phyloP scores from a whole-genome alignment of 1,140 invertebrate species.

The Episyrphus balteatus region DNA sequence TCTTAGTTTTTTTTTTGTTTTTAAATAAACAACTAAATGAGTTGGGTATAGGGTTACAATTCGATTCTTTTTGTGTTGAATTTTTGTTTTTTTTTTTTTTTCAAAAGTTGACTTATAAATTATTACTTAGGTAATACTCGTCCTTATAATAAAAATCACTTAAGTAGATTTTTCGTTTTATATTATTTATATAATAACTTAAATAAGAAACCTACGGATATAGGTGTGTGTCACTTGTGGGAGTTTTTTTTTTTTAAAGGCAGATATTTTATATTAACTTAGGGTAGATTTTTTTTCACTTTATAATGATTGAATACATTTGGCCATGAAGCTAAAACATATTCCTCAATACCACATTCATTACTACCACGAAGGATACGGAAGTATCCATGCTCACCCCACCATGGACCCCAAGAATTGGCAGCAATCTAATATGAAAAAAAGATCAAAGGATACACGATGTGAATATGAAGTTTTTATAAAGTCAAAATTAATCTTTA shows the following conservation, averaged over 20 bases:
- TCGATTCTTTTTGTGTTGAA: too few relatives aligned
- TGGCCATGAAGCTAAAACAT: constrained; percentile 65
- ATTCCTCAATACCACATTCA: constrained; percentile 78
- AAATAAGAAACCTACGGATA: not conserved
- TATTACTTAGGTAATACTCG: too few relatives aligned
- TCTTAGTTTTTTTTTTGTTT: too few relatives aligned
- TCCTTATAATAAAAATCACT: too few relatives aligned
- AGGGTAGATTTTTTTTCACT: constrained; percentile 6
- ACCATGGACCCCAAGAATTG: constrained; percentile 80
- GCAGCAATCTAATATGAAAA: constrained; percentile 59
- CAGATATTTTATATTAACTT: too few relatives aligned
- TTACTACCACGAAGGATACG: constrained; percentile 65
- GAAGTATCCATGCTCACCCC: constrained; percentile 85
- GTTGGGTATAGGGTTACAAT: too few relatives aligned
- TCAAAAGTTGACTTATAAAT: too few relatives aligned
- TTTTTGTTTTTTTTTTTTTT: too few relatives aligned
- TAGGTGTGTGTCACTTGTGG: not conserved
- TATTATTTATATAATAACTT: too few relatives aligned
- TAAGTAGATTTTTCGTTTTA: too few relatives aligned
- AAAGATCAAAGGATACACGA: constrained; percentile 6
- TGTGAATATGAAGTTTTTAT: not conserved
- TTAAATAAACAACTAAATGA: too few relatives aligned
- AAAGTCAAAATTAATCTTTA: not conserved
- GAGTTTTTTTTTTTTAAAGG: too few relatives aligned
- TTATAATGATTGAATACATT: constrained; percentile 41